Base-by-base conservation (phyloP, 1,140 invertebrate genomes). In the Drosophila chauvacae region DNA sequence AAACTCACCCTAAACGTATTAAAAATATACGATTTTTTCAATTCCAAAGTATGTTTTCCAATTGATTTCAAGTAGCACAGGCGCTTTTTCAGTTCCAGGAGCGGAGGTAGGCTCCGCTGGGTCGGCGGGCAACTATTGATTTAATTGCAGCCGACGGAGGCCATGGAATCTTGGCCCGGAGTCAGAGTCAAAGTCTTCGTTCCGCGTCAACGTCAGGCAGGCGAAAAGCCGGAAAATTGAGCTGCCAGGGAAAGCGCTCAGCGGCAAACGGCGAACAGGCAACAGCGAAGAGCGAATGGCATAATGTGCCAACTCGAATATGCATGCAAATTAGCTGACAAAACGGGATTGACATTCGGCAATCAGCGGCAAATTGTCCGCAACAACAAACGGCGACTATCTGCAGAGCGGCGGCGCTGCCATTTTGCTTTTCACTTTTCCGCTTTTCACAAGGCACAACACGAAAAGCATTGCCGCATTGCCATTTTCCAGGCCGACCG, bases 321-420 rank as follows among this genome's bases (percentile, higher is more conserved):
- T 76, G 62, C 59, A 86, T 87, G 82, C 70, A 86, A 86, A 87
- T 86, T 87, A 82, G 75, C 79, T 85, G 74, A 82, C 82, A 78
- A 86, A 78, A 85, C 69, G 35, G 44, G 62, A 74, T 62, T 53
- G 75, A 47, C 68, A 77, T 69, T 77, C 73, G 59, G 47, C 64
- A 75, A 79, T 64, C 64, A 82, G 50, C 66, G 53, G 59, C 62
- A 69, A 81, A 77, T 73, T 74, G 55, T 39, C 42, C 20, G 71
- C 70, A 72, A 35, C 20, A 48, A 65, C 66, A 65, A 37, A 51
- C 13, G 35, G 2, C 33, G 35, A 23, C 53, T 26, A 44, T 61
- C 30, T 42, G 61, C 28, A 55, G 18, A 23, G 39, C 14, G 39
- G 51, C 20, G 51, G 33, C 53, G 13, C 33, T 39, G 42, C 65